phyloP scores from a whole-genome alignment of 2,797 vertebrate genomes.

The Hafferia zeledoni region DNA sequence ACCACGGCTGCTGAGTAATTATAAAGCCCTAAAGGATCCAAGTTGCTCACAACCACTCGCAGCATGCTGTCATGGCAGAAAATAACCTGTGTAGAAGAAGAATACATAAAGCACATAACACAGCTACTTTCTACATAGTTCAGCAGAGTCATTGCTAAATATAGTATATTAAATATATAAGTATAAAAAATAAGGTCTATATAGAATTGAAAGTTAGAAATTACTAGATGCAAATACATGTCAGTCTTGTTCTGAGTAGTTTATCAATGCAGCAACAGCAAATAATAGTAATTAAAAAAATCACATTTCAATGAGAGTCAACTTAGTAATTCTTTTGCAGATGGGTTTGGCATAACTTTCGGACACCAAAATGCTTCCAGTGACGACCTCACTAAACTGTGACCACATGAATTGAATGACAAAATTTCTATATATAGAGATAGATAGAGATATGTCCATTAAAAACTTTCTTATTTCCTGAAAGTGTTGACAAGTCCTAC shows the following conservation, averaged over 20 bases:
- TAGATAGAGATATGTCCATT: background rate
- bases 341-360: background rate
- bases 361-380: background rate
- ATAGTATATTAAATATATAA: background rate
- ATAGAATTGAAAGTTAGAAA: background rate
- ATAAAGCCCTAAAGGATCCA: background rate
- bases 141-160: background rate
- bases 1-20: background rate
- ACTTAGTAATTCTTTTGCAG: background rate
- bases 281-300: background rate
- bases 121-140: background rate
- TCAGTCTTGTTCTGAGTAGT: background rate
- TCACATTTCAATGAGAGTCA: background rate
- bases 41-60: background rate
- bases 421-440: background rate
- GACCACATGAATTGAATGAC: background rate
- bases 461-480: background rate
- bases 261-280: background rate
- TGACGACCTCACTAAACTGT: background rate
- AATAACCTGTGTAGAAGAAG: background rate
- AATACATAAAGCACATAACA: background rate
- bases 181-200: background rate
- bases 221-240: background rate
- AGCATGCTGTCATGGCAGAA: background rate
- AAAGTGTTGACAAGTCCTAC: background rate